Evolutionary conservation across 1,140 invertebrate genomes (phyloP).

Genomic region (Mizuhopecten yessoensis): DNA sequence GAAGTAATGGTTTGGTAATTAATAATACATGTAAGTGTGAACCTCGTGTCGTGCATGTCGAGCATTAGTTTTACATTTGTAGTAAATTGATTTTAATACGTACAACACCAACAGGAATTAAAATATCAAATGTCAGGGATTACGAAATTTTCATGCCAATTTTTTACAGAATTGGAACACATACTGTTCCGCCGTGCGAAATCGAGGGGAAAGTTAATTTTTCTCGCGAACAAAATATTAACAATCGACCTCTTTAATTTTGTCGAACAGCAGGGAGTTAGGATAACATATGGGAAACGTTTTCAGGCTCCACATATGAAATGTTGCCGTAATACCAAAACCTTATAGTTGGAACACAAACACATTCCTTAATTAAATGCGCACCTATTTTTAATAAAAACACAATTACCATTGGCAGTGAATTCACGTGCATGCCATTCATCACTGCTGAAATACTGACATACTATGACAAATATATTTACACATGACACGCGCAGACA

Average conservation of each 20-base stretch:
- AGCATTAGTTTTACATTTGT: neutral
- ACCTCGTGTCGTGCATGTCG: neutral
- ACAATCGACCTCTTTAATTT: neutral
- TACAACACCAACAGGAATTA: neutral
- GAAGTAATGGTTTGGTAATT: too few relatives aligned
- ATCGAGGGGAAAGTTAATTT: constrained; percentile 26
- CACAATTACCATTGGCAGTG: constrained; percentile 17
- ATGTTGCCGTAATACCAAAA: neutral
- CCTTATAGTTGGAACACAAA: neutral
- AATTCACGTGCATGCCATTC: constrained; percentile 13
- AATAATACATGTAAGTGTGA: too few relatives aligned
- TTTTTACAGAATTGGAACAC: neutral
- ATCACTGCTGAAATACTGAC: neutral
- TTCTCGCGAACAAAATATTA: constrained; percentile 8
- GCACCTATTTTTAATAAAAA: constrained; percentile 39
- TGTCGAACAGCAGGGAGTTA: neutral
- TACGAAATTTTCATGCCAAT: neutral
- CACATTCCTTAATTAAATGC: neutral
- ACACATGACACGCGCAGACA: neutral
- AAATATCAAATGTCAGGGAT: neutral
- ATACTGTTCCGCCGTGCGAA: constrained; percentile 6
- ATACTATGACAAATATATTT: constrained; percentile 10
- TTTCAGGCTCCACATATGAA: neutral
- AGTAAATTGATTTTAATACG: neutral
- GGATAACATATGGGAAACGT: neutral